A percentile compares a stretch with the other conserved stretches of the same genome.
Conservation (phyloP, 2,113 vertebrate species). For the Corvus moneduloides region DNA sequence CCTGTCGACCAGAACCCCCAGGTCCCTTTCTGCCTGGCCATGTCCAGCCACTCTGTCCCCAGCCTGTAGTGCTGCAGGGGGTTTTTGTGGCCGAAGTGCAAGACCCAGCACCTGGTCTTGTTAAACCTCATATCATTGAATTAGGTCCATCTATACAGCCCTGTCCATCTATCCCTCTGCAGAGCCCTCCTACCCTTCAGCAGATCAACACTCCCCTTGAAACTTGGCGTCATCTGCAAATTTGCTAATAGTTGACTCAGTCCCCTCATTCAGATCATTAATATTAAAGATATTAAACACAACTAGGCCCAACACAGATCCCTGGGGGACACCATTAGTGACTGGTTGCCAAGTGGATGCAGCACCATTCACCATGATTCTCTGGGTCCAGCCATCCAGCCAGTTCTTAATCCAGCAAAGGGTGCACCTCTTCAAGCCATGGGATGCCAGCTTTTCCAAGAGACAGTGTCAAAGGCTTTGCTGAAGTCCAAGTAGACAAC, state of each 20-base stretch:
- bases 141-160: not conserved
- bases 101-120: not conserved
- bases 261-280: not conserved
- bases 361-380: not conserved
- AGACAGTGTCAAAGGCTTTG: not conserved
- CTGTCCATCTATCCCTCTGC: not conserved
- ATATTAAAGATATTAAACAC: not conserved
- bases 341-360: not conserved
- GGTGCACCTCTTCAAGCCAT: not conserved
- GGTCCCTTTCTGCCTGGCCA: not conserved
- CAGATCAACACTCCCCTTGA: not conserved
- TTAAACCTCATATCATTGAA: not conserved
- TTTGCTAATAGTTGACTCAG: too few species aligned
- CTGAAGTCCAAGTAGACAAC: not conserved
- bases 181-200: not conserved
- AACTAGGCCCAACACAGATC: not conserved
- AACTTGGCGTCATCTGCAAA: not conserved
- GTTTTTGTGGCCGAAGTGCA: not conserved
- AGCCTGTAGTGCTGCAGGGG: rapidly evolving
- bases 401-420: not conserved
- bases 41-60: not conserved
- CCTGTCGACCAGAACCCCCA: not conserved
- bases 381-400: not conserved
- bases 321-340: not conserved
- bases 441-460: not conserved